A percentile compares a stretch with the other conserved stretches of the same genome.
These are phyloP conservation scores for Bombus difficillimus DNA, from an alignment of 1,140 invertebrate species.

Conservation along the genomic window DNA sequence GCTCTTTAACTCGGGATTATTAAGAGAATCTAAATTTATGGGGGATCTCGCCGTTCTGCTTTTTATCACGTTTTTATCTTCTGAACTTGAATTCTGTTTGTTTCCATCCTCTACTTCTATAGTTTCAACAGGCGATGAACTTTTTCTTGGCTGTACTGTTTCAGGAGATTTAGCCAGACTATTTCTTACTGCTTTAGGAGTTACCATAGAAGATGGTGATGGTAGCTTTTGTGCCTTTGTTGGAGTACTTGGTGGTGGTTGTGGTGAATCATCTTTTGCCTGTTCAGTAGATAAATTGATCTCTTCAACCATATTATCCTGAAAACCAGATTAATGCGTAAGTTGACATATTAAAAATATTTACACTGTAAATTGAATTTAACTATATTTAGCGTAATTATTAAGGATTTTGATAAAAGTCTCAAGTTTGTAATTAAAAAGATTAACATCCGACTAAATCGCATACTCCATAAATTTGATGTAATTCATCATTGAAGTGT, in stretches of 20 bases:
- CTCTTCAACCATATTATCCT: slow-evolving; percentile 22
- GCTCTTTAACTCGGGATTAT: not conserved
- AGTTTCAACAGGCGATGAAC: not conserved
- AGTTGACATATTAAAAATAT: not conserved
- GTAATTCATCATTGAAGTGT: slow-evolving; percentile 14
- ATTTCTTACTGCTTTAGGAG: slow-evolving; percentile 71
- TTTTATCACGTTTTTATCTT: slow-evolving; percentile 31
- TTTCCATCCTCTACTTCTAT: slow-evolving; percentile 8
- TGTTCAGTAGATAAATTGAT: not conserved
- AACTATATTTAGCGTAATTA: not conserved
- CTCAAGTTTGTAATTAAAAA: not conserved
- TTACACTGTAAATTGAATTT: not conserved
- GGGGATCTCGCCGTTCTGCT: slow-evolving; percentile 28
- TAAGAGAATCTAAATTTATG: not conserved
- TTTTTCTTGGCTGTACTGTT: slow-evolving; percentile 60
- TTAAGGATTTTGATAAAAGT: not conserved
- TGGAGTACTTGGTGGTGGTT: slow-evolving; percentile 73
- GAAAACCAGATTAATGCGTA: slow-evolving; percentile 14
- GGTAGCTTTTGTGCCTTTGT: slow-evolving; percentile 49
- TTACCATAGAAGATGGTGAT: slow-evolving; percentile 59
- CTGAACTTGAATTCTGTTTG: slow-evolving; percentile 41
- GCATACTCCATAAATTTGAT: not conserved
- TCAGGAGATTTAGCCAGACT: slow-evolving; percentile 75
- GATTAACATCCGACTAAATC: not conserved
- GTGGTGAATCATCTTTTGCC: slow-evolving; percentile 54